Base-by-base conservation (phyloP, 2,888 invertebrate species). In the Gibbula magus region DNA sequence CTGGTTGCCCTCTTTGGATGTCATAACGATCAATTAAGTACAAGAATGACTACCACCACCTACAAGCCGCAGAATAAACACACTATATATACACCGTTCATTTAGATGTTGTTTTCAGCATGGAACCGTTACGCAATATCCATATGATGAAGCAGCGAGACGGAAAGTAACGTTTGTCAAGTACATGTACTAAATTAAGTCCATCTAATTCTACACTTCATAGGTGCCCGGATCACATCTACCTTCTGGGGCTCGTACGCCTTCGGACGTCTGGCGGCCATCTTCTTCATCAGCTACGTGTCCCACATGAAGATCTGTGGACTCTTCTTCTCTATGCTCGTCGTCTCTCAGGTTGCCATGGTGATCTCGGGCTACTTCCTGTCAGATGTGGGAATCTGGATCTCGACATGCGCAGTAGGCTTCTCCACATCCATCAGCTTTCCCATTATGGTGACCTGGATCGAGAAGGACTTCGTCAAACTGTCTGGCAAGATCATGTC, bases 401-500 rank as follows among this genome's bases (percentile, higher is more conserved):
- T 76, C 22, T 39, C 61, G 18, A 39, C 39, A 2, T 61, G 56
- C 35, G 35, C 45, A 25, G 32, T 76, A n/a, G 76, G 76, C 8
- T 39, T 76, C 16, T 54, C 56, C 0, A 54, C 56, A 10, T 76
- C 76, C 0, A 76, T 76, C n/a, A 76, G 54, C 20, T 76, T 56
- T 39, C 76, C 76, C 20, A 39, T 39, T 35, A 29, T 76, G 20
- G 32, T 56, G 29, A 76, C 76, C 10, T 76, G 76, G 76, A 76
- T 61, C 1, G 76, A 76, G 35, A 61, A 76, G 61, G 39, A 76
- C 39, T 76, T 76, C 22, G 53, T 76, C 22, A 56, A 56, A n/a
- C 54, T 76, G 4, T 56, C 54, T 7, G 76, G 76, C 5, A 76
- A 76, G 54, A 76, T 76, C 0, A 76, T 61, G 35, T 54, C 76